Percentiles rank a stretch among this genome's conserved stretches.
Conservation (phyloP, 92 coral and sea anemone species). For the Porites divaricata region DNA sequence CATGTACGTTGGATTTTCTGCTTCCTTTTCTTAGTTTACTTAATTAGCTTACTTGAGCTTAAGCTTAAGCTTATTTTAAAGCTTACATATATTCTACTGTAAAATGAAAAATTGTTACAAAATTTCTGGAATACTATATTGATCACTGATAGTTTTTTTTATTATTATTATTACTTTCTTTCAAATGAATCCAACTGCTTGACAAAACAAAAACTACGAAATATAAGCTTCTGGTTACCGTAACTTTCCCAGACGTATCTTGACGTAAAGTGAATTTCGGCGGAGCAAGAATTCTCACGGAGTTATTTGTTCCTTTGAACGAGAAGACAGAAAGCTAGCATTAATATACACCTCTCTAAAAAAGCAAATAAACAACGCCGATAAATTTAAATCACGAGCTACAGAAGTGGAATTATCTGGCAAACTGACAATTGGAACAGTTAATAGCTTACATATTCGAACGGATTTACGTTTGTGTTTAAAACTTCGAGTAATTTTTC, state of each 20-base stretch:
- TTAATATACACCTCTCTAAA: too few relatives aligned
- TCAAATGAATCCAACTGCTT: not conserved
- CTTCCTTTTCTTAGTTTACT: not conserved
- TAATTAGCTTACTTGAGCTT: not conserved
- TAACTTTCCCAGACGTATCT: slow-evolving; percentile 76
- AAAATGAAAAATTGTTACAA: not conserved
- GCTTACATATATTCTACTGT: too few relatives aligned
- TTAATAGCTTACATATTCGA: not conserved
- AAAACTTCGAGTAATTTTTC: not conserved
- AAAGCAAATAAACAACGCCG: not conserved
- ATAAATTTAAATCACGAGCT: not conserved
- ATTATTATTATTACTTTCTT: too few relatives aligned
- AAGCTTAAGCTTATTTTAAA: too few relatives aligned
- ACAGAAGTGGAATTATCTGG: not conserved
- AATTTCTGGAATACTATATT: not conserved
- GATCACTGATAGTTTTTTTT: not conserved
- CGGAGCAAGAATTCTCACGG: slow-evolving; percentile 79
- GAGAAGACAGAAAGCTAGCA: not conserved
- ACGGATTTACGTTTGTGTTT: not conserved
- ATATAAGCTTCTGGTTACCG: slow-evolving; percentile 39
- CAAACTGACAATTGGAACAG: not conserved
- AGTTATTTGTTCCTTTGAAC: slow-evolving; percentile 1
- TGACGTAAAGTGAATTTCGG: slow-evolving; percentile 98
- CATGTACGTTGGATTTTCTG: too few relatives aligned
- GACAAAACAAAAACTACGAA: not conserved